Percentiles rank a stretch among this genome's conserved stretches.
phyloP scores from a whole-genome alignment of 2,797 vertebrate species.

The Spinibarbus caldwelli region DNA sequence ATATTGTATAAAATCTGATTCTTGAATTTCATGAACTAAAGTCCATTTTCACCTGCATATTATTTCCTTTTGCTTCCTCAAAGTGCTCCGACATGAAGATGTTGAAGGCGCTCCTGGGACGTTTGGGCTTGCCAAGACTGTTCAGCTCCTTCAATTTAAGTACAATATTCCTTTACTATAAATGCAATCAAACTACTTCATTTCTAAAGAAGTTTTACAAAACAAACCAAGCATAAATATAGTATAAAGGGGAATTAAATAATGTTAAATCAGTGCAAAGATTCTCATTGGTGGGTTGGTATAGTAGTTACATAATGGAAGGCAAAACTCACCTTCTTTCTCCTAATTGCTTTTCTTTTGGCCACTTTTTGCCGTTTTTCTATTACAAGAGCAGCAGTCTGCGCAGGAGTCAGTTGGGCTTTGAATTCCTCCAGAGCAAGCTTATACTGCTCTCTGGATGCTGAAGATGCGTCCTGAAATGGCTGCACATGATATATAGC shows the following conservation, averaged over 20 bases:
- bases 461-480: slow-evolving; percentile 78
- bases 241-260: too few species aligned
- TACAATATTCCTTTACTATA: slow-evolving; percentile 3
- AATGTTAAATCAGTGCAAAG: not conserved
- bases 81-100: slow-evolving; percentile 90
- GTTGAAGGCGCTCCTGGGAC: slow-evolving; percentile 81
- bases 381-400: slow-evolving; percentile 73
- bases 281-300: not conserved
- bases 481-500: slow-evolving; percentile 70
- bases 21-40: not conserved
- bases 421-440: slow-evolving; percentile 73
- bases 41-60: slow-evolving; percentile 70
- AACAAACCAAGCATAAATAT: too few species aligned
- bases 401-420: slow-evolving; percentile 79
- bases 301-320: not conserved
- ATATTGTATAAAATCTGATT: not conserved
- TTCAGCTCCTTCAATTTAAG: slow-evolving; percentile 79
- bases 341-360: slow-evolving; percentile 75
- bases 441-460: slow-evolving; percentile 77
- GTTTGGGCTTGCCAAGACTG: slow-evolving; percentile 90
- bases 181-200: not conserved
- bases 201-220: not conserved
- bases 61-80: slow-evolving; percentile 75
- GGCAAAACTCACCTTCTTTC: slow-evolving; percentile 84
- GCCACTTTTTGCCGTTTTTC: slow-evolving; percentile 74